A percentile compares a stretch with the other conserved stretches of the same genome.
These are phyloP conservation scores for Anguilla japonica DNA, from an alignment of 2,113 vertebrate genomes.

Conservation along the genomic window DNA sequence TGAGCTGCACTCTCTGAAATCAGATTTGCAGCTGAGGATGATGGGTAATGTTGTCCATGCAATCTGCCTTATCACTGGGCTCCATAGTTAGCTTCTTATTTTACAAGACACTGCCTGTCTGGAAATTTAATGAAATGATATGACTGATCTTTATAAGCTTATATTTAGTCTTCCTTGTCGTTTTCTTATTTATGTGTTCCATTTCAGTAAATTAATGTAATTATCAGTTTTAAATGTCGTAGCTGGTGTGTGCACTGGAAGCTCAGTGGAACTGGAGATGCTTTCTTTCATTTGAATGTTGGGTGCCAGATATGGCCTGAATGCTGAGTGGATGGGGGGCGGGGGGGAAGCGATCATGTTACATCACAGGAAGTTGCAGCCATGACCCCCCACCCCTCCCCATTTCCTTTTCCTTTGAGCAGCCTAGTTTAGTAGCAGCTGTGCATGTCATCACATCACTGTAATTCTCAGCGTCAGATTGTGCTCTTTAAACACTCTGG, in stretches of 20 bases:
- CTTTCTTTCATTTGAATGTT: neutral
- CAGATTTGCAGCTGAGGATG: no score
- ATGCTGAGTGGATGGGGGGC: neutral
- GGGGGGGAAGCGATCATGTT: neutral
- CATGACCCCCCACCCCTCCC: neutral
- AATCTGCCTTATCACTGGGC: no score
- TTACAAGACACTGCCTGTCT: neutral
- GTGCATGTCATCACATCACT: neutral
- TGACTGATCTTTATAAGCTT: neutral
- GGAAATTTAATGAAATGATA: neutral
- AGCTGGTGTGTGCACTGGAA: neutral
- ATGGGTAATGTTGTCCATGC: no score
- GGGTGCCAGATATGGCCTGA: neutral
- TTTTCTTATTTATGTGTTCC: neutral
- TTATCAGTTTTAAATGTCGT: neutral
- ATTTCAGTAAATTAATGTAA: neutral
- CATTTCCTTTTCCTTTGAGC: neutral
- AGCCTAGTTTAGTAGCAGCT: no score
- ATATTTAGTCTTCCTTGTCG: no score
- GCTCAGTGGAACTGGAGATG: neutral
- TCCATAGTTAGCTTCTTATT: no score
- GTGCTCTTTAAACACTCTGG: neutral
- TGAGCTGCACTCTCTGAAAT: no score
- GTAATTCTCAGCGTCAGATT: neutral
- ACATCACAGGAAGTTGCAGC: neutral